Conservation (phyloP, 2,113 vertebrate species). For the Aramus guarauna region DNA sequence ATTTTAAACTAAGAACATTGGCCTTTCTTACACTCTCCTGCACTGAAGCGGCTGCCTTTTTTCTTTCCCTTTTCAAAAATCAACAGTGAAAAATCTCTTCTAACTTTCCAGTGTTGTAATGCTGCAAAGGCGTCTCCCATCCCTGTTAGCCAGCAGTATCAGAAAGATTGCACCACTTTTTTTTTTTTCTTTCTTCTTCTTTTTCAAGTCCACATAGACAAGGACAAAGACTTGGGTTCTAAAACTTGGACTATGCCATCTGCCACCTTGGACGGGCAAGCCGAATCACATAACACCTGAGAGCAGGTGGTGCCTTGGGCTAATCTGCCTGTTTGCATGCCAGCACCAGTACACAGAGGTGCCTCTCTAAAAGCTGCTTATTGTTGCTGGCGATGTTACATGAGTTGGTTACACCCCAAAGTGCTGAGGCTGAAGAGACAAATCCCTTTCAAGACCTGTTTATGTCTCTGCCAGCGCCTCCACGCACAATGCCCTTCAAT, state of each 20-base stretch:
- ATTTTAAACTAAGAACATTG: conserved; percentile 11
- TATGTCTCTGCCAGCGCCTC: background rate
- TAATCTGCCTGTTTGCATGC: background rate
- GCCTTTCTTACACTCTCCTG: background rate
- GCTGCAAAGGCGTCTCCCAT: background rate
- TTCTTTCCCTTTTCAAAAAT: background rate
- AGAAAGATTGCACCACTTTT: background rate
- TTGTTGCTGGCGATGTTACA: fast-evolving
- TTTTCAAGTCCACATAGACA: background rate
- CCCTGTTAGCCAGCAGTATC: background rate
- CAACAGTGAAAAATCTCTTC: background rate
- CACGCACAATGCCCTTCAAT: background rate
- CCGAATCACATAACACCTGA: background rate
- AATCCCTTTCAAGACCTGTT: background rate
- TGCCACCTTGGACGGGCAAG: fast-evolving
- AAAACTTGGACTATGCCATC: background rate
- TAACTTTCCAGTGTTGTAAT: background rate
- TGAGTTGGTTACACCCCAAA: background rate
- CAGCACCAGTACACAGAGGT: fast-evolving
- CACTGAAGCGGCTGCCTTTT: background rate
- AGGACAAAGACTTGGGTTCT: background rate
- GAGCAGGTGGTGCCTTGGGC: background rate
- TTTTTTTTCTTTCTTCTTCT: background rate
- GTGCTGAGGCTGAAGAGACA: background rate
- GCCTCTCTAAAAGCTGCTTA: background rate